phyloP scores from a whole-genome alignment of 2,113 vertebrate species.

The Thalassoma bifasciatum region DNA sequence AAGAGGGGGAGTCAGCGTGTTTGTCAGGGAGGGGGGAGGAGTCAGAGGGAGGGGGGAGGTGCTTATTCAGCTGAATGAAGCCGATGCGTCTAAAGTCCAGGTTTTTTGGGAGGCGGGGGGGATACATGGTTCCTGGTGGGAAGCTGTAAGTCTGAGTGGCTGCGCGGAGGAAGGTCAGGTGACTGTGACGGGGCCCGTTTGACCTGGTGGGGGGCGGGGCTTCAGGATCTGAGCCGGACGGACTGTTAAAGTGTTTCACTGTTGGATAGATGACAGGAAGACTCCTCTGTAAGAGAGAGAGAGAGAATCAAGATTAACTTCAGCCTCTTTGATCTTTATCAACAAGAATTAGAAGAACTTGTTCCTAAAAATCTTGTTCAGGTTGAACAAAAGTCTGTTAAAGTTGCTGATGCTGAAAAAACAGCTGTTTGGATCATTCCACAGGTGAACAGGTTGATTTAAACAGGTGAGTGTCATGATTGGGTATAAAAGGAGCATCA shows the following conservation, averaged over 20 bases:
- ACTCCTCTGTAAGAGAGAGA: too few species aligned
- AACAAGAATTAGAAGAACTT: too few species aligned
- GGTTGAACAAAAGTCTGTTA: too few species aligned
- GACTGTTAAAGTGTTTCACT: slow-evolving; percentile 63
- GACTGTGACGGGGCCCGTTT: slow-evolving; percentile 28
- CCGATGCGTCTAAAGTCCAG: slow-evolving; percentile 82
- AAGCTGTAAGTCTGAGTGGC: slow-evolving; percentile 40
- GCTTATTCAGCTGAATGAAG: slow-evolving; percentile 44
- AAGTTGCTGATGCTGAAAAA: too few species aligned
- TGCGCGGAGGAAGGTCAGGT: slow-evolving; percentile 36
- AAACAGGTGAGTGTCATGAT: too few species aligned
- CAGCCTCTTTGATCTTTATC: too few species aligned
- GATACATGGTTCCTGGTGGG: slow-evolving; percentile 76
- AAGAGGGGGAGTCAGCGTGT: not conserved
- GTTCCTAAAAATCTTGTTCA: too few species aligned
- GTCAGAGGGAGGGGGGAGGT: slow-evolving; percentile 5
- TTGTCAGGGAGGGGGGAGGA: slow-evolving; percentile 1
- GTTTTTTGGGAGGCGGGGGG: slow-evolving; percentile 83
- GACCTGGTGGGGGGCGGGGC: slow-evolving; percentile 3
- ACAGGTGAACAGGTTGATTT: too few species aligned
- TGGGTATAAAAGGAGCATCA: too few species aligned
- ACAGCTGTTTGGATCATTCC: too few species aligned
- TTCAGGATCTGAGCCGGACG: not conserved
- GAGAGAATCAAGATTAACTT: too few species aligned
- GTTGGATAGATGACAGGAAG: slow-evolving; percentile 83